These are phyloP conservation scores for Microchirus variegatus DNA, from an alignment of 2,797 vertebrate species.

Conservation along the genomic window DNA sequence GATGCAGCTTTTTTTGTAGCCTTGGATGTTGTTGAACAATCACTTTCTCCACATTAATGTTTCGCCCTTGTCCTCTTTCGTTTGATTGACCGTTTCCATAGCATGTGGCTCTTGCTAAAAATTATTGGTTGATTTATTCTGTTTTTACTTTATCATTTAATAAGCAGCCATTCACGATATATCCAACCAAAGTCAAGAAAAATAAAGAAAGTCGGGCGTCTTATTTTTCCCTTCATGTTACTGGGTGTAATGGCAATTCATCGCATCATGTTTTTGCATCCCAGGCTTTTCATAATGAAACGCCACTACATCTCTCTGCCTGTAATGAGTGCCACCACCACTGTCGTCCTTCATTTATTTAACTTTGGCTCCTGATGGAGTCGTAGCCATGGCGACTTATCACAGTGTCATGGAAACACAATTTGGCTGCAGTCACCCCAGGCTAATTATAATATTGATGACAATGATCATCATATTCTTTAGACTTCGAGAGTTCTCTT, in stretches of 20 bases:
- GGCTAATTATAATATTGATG: not conserved
- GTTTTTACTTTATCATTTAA: no score
- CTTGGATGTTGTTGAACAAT: no score
- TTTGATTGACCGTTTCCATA: not conserved
- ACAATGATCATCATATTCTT: not conserved
- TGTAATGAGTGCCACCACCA: not conserved
- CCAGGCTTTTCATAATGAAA: no score
- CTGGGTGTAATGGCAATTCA: not conserved
- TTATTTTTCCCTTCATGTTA: not conserved
- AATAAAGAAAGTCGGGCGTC: no score
- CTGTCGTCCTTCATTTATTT: slow-evolving; percentile 2
- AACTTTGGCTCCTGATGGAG: slow-evolving; percentile 16
- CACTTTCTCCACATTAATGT: not conserved
- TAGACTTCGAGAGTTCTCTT: no score
- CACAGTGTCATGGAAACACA: slow-evolving; percentile 56
- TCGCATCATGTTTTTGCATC: not conserved
- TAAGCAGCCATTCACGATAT: no score
- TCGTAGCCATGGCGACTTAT: slow-evolving; percentile 42
- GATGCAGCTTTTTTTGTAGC: no score
- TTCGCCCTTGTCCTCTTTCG: not conserved
- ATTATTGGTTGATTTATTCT: not conserved
- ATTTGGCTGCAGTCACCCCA: slow-evolving; percentile 3
- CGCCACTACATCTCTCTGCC: not conserved
- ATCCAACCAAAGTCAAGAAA: no score
- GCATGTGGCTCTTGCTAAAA: not conserved